Evolutionary conservation across 2,113 vertebrate genomes (phyloP).

Genomic region (Marcusenius ussheri): DNA sequence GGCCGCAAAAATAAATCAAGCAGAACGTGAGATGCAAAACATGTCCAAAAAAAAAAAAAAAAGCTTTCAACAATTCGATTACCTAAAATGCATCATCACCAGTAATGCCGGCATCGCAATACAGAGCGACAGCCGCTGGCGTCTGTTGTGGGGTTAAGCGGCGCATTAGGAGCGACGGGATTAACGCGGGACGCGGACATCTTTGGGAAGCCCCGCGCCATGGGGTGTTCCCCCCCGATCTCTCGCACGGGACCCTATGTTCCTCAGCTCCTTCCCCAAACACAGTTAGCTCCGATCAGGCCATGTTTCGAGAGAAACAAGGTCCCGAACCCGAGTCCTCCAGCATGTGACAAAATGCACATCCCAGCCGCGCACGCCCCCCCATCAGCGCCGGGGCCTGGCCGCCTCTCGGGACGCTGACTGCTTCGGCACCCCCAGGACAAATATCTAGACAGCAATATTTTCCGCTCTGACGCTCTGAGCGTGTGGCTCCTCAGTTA

Average conservation of each 20-base stretch:
- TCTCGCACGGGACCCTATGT: slow-evolving; percentile 78
- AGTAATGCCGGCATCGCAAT: not conserved
- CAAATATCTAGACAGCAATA: slow-evolving; percentile 91
- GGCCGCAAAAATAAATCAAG: not conserved
- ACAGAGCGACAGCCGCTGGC: slow-evolving; percentile 40
- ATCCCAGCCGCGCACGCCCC: slow-evolving; percentile 80
- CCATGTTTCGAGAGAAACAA: slow-evolving; percentile 85
- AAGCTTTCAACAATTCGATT: no score
- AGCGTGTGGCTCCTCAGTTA: slow-evolving; percentile 71
- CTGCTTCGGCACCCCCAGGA: slow-evolving; percentile 87
- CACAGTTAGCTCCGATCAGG: slow-evolving; percentile 78
- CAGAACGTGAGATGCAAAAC: not conserved
- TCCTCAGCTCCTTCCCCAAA: slow-evolving; percentile 69
- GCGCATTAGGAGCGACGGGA: slow-evolving; percentile 43
- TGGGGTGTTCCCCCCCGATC: slow-evolving; percentile 72
- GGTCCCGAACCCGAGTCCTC: slow-evolving; percentile 81
- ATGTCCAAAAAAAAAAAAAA: not conserved
- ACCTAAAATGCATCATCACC: not conserved
- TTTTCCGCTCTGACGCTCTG: slow-evolving; percentile 81
- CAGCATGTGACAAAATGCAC: slow-evolving; percentile 84
- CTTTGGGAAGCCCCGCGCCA: slow-evolving; percentile 59
- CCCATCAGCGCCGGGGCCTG: slow-evolving; percentile 74
- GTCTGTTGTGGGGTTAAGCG: slow-evolving; percentile 40
- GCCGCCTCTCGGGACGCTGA: slow-evolving; percentile 83
- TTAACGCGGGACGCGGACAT: slow-evolving; percentile 31